Conservation (phyloP, 2,797 vertebrate genomes). For the Semotilus atromaculatus region DNA sequence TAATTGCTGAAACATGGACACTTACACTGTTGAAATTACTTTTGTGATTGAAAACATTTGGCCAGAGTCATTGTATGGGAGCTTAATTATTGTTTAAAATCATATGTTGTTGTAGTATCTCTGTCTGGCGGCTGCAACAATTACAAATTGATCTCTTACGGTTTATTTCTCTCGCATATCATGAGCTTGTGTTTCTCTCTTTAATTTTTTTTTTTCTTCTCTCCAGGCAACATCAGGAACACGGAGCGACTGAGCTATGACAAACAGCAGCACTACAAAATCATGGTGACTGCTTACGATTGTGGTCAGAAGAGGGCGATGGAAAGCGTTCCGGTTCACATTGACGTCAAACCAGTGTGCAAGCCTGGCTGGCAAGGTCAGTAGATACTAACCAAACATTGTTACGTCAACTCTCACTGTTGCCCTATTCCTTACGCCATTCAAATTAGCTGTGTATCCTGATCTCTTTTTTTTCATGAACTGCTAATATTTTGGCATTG, state of each 20-base stretch:
- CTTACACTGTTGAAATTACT: conserved; percentile 14
- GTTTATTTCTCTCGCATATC: background rate
- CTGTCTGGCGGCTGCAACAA: conserved; percentile 22
- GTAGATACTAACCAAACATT: conserved; percentile 38
- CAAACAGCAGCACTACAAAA: conserved; percentile 89
- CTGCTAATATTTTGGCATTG: background rate
- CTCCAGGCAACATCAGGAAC: conserved; percentile 93
- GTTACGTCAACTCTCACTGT: background rate
- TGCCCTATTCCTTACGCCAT: background rate
- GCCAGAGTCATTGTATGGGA: conserved; percentile 16
- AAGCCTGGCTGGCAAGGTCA: conserved; percentile 98
- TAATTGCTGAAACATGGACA: conserved; percentile 25
- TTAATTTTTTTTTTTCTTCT: conserved; percentile 36
- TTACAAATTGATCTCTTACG: conserved; percentile 16
- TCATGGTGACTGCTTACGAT: conserved; percentile 94
- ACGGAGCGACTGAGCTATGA: conserved; percentile 93
- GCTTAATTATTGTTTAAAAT: conserved; percentile 39
- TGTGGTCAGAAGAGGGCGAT: conserved; percentile 92
- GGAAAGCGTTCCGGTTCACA: conserved; percentile 88
- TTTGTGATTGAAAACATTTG: conserved; percentile 40
- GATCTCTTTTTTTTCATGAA: background rate
- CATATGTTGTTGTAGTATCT: conserved; percentile 4
- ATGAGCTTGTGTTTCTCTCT: conserved; percentile 12
- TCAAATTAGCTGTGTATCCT: background rate
- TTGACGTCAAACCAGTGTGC: conserved; percentile 94